These are phyloP conservation scores for Sinocyclocheilus maitianheensis DNA, from an alignment of 2,113 vertebrate species.

Conservation along the genomic window DNA sequence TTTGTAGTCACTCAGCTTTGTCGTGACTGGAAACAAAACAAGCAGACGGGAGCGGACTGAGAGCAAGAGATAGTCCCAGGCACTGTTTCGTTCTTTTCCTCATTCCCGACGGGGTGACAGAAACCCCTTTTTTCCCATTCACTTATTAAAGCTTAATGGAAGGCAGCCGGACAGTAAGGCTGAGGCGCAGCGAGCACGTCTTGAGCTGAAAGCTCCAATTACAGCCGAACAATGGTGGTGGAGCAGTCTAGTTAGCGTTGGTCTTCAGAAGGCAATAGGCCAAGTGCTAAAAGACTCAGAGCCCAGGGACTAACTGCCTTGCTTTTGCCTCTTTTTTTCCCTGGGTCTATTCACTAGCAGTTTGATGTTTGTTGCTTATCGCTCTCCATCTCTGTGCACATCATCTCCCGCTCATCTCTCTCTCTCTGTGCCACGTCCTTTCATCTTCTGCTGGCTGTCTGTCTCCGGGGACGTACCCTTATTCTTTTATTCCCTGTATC, in stretches of 20 bases:
- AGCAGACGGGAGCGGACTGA: slow-evolving; percentile 21
- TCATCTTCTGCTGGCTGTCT: slow-evolving; percentile 63
- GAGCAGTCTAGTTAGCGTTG: slow-evolving; percentile 24
- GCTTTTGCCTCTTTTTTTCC: slow-evolving; percentile 1
- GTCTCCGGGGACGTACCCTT: slow-evolving; percentile 54
- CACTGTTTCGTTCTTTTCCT: slow-evolving; percentile 44
- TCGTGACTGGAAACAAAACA: slow-evolving; percentile 54
- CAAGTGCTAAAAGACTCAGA: slow-evolving; percentile 26
- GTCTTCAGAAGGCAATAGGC: slow-evolving; percentile 41
- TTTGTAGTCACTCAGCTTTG: slow-evolving; percentile 47
- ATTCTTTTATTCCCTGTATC: slow-evolving; percentile 24
- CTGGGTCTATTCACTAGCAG: slow-evolving; percentile 29
- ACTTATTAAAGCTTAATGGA: slow-evolving; percentile 74
- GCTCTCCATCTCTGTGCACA: slow-evolving; percentile 7
- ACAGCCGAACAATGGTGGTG: slow-evolving; percentile 61
- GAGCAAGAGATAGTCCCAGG: slow-evolving; percentile 27
- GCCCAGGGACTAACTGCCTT: slow-evolving; percentile 31
- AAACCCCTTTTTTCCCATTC: slow-evolving; percentile 40
- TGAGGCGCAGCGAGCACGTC: slow-evolving; percentile 62
- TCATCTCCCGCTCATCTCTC: slow-evolving; percentile 16
- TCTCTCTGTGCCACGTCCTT: slow-evolving; percentile 54
- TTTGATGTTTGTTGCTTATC: slow-evolving; percentile 47
- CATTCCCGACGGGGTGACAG: slow-evolving; percentile 36
- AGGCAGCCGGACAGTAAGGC: slow-evolving; percentile 66
- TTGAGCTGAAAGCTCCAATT: slow-evolving; percentile 72